A percentile compares a stretch with the other conserved stretches of the same genome.
These are phyloP conservation scores for Physeter macrocephalus DNA, from an alignment of 2,113 vertebrate species.

Conservation along the genomic window DNA sequence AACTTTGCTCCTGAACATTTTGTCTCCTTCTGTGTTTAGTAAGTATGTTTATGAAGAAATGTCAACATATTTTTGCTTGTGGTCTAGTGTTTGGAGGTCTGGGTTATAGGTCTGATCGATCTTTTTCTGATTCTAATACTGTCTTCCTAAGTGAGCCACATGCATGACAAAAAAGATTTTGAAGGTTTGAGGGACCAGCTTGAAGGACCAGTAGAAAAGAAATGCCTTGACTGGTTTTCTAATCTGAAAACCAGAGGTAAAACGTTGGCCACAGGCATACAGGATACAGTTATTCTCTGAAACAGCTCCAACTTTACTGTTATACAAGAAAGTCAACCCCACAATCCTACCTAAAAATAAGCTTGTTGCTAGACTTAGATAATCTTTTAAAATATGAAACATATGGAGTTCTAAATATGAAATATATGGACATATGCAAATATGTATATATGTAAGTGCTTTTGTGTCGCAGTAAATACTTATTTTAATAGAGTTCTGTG, in stretches of 20 bases:
- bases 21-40: constrained; percentile 20
- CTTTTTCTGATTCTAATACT: background rate
- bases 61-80: background rate
- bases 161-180: background rate
- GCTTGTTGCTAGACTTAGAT: background rate
- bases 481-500: constrained; percentile 3
- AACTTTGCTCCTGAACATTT: constrained; percentile 3
- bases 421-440: background rate
- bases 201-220: background rate
- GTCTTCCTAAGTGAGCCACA: background rate
- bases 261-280: background rate
- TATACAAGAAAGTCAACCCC: background rate
- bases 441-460: background rate
- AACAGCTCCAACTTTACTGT: background rate
- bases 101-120: background rate
- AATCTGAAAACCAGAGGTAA: background rate
- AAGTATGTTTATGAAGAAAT: constrained; percentile 13
- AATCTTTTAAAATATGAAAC: constrained; percentile 15
- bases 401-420: background rate
- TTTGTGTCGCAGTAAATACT: background rate
- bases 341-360: background rate
- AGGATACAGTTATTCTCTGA: background rate
- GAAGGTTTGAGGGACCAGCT: background rate
- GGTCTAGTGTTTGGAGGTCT: background rate
- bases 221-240: background rate